Evolutionary conservation across 2,888 invertebrate species (phyloP).

Genomic region (Fissipunctia ypsillon): DNA sequence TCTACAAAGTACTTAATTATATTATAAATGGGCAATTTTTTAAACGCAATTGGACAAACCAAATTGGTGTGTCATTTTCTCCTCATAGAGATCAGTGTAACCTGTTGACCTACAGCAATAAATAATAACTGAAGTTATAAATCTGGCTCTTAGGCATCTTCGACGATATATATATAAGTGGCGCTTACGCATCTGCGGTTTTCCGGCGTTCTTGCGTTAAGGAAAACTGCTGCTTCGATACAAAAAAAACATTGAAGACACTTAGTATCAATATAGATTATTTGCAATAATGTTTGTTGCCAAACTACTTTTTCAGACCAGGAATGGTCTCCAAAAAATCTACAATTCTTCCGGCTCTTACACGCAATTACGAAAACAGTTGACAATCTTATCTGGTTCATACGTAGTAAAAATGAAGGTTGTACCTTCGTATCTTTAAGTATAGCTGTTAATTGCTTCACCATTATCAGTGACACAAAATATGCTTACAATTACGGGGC

Average conservation of each 20-base stretch:
- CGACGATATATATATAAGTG: background rate
- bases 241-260: background rate
- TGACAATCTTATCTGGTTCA: slow-evolving; percentile 20
- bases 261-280: too few species aligned
- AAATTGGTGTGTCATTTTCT: background rate
- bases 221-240: background rate
- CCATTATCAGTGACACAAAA: slow-evolving; percentile 53
- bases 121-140: background rate
- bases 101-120: too few species aligned
- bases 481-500: slow-evolving; percentile 37
- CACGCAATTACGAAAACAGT: slow-evolving; percentile 6
- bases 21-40: background rate
- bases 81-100: too few species aligned
- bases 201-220: background rate
- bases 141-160: background rate
- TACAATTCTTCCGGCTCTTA: background rate
- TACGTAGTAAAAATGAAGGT: slow-evolving; percentile 29
- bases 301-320: background rate
- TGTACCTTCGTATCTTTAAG: slow-evolving; percentile 9
- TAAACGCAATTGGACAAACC: too few species aligned
- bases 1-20: too few species aligned
- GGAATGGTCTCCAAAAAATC: background rate
- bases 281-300: background rate
- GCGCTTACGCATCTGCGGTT: background rate
- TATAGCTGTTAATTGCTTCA: slow-evolving; percentile 30